Conservation (phyloP, 2,113 vertebrate species). For the Aptenodytes forsteri region DNA sequence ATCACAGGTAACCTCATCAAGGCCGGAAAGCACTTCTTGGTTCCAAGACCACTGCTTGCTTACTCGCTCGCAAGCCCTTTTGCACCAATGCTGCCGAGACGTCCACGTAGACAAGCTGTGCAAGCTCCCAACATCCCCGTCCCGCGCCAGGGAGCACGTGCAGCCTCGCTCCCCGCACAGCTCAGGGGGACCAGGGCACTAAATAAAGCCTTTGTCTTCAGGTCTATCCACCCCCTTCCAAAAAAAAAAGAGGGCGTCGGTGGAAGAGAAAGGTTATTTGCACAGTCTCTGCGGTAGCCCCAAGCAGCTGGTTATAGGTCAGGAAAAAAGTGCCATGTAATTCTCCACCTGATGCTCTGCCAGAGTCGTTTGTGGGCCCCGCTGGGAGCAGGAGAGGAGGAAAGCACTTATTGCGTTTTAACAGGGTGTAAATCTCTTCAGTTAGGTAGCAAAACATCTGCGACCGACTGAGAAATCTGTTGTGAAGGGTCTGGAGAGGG, state of each 20-base stretch:
- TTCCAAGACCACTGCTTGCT: not conserved
- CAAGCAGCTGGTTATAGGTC: not conserved
- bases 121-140: rapidly evolving
- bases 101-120: rapidly evolving
- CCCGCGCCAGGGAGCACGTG: rapidly evolving
- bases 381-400: not conserved
- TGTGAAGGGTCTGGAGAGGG: not conserved
- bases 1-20: not conserved
- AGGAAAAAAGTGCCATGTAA: not conserved
- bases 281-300: not conserved
- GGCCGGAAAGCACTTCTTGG: not conserved
- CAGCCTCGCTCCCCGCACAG: too few species aligned
- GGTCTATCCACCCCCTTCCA: not conserved
- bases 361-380: not conserved
- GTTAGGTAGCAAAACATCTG: slow-evolving; percentile 11
- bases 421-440: slow-evolving; percentile 16
- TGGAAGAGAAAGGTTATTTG: not conserved
- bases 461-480: not conserved
- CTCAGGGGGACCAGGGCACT: not conserved
- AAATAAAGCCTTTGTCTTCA: not conserved
- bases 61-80: not conserved
- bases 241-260: rapidly evolving
- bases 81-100: not conserved
- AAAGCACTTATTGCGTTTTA: not conserved
- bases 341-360: slow-evolving; percentile 39